Conservation (phyloP, 53 echinoderm and acorn worm genomes). For the Crossaster papposus region DNA sequence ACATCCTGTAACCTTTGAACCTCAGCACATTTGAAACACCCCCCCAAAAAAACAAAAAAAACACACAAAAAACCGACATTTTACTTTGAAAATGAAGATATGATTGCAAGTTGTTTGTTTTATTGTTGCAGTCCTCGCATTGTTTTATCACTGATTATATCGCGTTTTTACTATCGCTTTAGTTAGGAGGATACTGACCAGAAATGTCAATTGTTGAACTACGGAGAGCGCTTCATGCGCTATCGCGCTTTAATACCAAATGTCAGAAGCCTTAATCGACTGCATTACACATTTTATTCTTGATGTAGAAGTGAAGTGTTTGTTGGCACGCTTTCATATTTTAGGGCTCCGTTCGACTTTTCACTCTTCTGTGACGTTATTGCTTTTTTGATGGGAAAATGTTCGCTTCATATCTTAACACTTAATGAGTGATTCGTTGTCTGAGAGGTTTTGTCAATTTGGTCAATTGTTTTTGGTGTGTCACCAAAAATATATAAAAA, state of each 20-base stretch:
- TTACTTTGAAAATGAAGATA: no score
- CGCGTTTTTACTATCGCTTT: no score
- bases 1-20: background rate
- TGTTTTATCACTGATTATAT: no score
- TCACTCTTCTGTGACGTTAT: background rate
- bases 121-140: no score
- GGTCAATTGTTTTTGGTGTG: background rate
- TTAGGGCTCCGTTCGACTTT: background rate
- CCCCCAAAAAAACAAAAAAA: no score
- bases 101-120: no score
- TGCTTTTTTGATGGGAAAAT: background rate
- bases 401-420: background rate
- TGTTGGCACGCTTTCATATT: background rate
- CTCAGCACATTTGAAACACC: background rate
- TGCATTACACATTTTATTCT: background rate
- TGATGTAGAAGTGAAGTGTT: background rate
- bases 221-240: background rate
- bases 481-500: no score
- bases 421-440: background rate
- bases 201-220: background rate
- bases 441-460: background rate
- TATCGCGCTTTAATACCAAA: slow-evolving; percentile 31
- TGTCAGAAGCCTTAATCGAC: slow-evolving; percentile 3
- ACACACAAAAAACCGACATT: background rate
- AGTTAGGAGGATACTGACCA: no score